Evolutionary conservation across 2,888 invertebrate species (phyloP).

Genomic region (Mesorhabditis sp.): DNA sequence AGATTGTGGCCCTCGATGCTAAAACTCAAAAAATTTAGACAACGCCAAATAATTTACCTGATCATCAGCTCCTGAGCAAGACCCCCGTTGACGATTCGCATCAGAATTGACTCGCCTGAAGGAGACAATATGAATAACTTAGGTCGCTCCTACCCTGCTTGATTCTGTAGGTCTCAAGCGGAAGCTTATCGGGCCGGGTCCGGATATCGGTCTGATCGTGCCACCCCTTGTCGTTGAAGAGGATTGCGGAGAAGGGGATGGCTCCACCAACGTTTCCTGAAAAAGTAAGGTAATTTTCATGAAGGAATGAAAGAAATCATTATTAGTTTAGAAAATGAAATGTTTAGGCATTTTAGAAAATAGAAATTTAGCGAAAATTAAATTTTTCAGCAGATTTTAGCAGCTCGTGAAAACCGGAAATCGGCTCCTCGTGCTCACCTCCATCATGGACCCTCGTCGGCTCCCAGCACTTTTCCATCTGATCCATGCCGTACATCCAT

Average conservation of each 20-base stretch:
- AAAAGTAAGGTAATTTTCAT: background rate
- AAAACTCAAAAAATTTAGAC: background rate
- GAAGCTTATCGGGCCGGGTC: slow-evolving; percentile 33
- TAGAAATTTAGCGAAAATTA: too few species aligned
- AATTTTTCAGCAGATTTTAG: background rate
- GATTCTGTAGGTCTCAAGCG: slow-evolving; percentile 42
- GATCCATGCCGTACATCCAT: slow-evolving; percentile 52
- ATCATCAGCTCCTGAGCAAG: slow-evolving; percentile 47
- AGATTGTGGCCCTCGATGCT: slow-evolving; percentile 46
- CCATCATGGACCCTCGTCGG: slow-evolving; percentile 50
- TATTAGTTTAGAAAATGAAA: too few species aligned
- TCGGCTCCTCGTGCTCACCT: slow-evolving; percentile 14
- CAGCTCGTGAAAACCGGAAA: background rate
- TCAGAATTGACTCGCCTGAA: slow-evolving; percentile 29
- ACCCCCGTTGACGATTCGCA: slow-evolving; percentile 52
- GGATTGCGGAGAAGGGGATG: slow-evolving; percentile 49
- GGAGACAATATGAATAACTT: background rate
- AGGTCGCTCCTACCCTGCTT: slow-evolving; percentile 16
- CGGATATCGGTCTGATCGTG: slow-evolving; percentile 38
- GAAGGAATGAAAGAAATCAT: too few species aligned
- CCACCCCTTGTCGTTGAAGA: slow-evolving; percentile 52
- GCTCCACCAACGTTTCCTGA: slow-evolving; percentile 48
- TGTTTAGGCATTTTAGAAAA: too few species aligned
- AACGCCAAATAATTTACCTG: background rate
- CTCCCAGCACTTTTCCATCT: slow-evolving; percentile 45